Evolutionary conservation across 2,888 invertebrate species (phyloP).

Genomic region (Corbicula japonica): DNA sequence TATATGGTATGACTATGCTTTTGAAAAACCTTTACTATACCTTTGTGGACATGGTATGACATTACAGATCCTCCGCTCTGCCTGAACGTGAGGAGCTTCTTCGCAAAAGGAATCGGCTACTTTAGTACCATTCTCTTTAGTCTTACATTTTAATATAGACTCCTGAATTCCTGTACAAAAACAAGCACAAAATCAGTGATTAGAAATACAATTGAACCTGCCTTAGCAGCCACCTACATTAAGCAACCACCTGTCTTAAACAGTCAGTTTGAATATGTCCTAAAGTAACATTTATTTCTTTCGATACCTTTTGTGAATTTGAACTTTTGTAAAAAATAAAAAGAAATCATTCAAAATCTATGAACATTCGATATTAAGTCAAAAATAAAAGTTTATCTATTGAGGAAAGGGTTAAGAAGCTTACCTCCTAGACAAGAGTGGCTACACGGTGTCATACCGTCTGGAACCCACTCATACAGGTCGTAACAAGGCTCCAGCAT

Average conservation of each 20-base stretch:
- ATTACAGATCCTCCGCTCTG: conserved; percentile 88
- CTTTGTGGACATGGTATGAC: conserved; percentile 98
- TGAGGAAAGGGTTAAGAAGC: no score
- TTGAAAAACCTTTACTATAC: conserved; percentile 73
- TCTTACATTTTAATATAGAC: conserved; percentile 76
- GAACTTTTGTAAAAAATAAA: no score
- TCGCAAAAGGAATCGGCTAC: conserved; percentile 69
- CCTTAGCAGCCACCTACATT: no score
- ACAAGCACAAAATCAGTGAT: background rate
- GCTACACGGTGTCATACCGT: conserved; percentile 91
- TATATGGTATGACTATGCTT: background rate
- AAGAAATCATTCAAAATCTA: no score
- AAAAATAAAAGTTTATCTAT: no score
- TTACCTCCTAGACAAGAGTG: conserved; percentile 95
- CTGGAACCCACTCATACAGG: conserved; percentile 77
- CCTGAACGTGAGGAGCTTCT: conserved; percentile 70
- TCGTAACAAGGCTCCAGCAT: conserved; percentile 76
- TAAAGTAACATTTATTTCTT: background rate
- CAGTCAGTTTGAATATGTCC: no score
- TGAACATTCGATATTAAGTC: no score
- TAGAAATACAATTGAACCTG: no score
- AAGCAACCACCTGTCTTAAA: no score
- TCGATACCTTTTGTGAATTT: background rate
- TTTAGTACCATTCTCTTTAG: conserved; percentile 66
- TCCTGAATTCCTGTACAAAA: conserved; percentile 74